Base-by-base conservation (phyloP, 2,888 invertebrate species). In the Eristalis intricaria region DNA sequence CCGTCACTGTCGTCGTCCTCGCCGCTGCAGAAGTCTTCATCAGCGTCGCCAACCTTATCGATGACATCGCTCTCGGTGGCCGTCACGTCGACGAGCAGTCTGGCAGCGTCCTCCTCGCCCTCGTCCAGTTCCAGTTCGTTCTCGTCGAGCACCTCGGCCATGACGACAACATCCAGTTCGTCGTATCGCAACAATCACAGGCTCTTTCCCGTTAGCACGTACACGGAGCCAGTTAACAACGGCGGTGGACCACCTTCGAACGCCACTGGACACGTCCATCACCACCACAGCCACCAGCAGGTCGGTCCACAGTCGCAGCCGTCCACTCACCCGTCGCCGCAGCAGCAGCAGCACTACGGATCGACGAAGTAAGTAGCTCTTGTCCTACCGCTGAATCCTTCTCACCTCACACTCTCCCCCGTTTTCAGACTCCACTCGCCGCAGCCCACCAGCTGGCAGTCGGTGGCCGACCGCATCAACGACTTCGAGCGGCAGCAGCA, bases 161-260 rank as follows among this genome's bases (percentile, higher is more conserved):
- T 84, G 74, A 88, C 89, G 75, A 76, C 89, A 15, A 88, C 88
- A 82, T 89, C 82, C 86, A 90, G 85, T 58, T 80, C 83, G 69
- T 84, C 93, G 84, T 91, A 93, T 91, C 92, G 94, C 90, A 92
- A 92, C 90, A 93, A 93, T 90, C 92, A 93, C 89, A 91, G 96
- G 88, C 93, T 96, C 81, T 96, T 96, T 92, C 95, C 96, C 4
- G 94, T 96, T 66, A 95, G 95, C 91, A 96, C 96, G 13, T 95
- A 95, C 91, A 95, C 95, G 0, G 95, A 95, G 84, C 94, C 93
- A 76, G 90, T 93, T 79, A 92, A 91, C 83, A 92, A 91, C 89
- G 63, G 35, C 61, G 66, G 65, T 65, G 84, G 79, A 43, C 68
- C 82, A 11, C 63, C 73, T 43, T 43, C 71, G 19, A 78, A 70